Base-by-base conservation (phyloP, 2,888 invertebrate species). In the Limnephilus rhombicus region DNA sequence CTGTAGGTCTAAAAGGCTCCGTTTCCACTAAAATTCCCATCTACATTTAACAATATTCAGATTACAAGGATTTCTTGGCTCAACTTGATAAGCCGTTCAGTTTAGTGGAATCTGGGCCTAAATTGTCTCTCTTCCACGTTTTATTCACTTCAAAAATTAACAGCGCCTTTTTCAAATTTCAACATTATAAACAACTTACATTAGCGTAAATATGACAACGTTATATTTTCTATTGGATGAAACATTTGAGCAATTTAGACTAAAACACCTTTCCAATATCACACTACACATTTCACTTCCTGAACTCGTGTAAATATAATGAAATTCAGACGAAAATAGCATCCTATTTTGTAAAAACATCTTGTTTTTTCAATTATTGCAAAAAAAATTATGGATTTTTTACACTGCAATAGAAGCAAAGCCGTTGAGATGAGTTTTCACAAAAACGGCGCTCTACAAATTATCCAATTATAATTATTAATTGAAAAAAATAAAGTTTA, bases 61-160 rank as follows among this genome's bases (percentile, higher is more conserved):
- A 37, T 37, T 37, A 37, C 37, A 4, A 37, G 41, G 41, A 41
- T 41, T 41, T 5, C 7, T 37, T 9, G 41, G 41, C 9, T 41
- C 7, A 41, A 9, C 41, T 41, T 41, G 4, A 41, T 41, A 41
- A 41, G 5, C 7, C 9, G 41, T 9, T 41, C 41, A 41, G 45
- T 11, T 45, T 49, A 49, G 15, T 49, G 49, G 15, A 34, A 31
- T n/a, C 41, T 85, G 85, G 85, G 85, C 41, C 85, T 85, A 86
- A 86, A 86, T 86, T 86, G 45, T 86, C 86, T 86, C 86, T 41
- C 86, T 53, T 86, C 53, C 86, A 49, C 86, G 24, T 86, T 86
- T 86, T 86, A 41, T 86, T 86, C 68, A 68, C 24, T 68, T 68
- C 53, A 53, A 53, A 53, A 53, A 18, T 18, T 18, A 15, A 49